A percentile compares a stretch with the other conserved stretches of the same genome.
Conservation (phyloP, 2,888 invertebrate species). For the Scaptomyza flava region DNA sequence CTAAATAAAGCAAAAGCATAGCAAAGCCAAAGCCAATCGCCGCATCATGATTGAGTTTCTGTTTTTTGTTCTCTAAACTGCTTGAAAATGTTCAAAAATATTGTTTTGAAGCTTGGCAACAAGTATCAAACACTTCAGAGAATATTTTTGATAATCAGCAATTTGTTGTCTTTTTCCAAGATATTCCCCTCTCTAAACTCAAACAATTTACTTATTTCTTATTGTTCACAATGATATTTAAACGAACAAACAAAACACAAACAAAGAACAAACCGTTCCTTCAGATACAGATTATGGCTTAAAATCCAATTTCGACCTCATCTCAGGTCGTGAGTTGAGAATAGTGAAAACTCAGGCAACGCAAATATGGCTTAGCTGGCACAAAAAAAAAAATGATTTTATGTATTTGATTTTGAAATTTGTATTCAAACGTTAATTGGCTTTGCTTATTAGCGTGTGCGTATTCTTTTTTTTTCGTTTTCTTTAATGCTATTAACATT, state of each 20-base stretch:
- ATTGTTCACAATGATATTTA: slow-evolving; percentile 32
- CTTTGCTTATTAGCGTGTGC: slow-evolving; percentile 77
- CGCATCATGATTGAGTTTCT: slow-evolving; percentile 50
- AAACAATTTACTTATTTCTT: neutral
- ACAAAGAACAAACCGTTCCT: slow-evolving; percentile 24
- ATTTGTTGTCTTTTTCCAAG: too few species aligned
- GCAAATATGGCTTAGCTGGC: slow-evolving; percentile 32
- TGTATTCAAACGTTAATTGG: slow-evolving; percentile 77
- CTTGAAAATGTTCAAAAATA: neutral
- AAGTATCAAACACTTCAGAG: too few species aligned
- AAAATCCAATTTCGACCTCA: slow-evolving; percentile 4
- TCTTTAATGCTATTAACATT: slow-evolving; percentile 78
- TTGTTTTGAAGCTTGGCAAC: too few species aligned
- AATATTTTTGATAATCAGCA: too few species aligned
- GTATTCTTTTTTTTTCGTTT: slow-evolving; percentile 27
- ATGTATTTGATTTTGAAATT: slow-evolving; percentile 73
- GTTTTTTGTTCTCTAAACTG: neutral
- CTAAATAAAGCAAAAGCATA: slow-evolving; percentile 1
- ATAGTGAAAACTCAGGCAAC: slow-evolving; percentile 53
- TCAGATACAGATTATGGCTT: slow-evolving; percentile 5
- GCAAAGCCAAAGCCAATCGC: slow-evolving; percentile 9
- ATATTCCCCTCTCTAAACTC: too few species aligned
- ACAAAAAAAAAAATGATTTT: slow-evolving; percentile 22
- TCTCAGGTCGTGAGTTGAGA: slow-evolving; percentile 20
- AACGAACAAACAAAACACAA: slow-evolving; percentile 31